phyloP scores from a whole-genome alignment of 2,113 vertebrate species.

The Oenanthe oenanthe region DNA sequence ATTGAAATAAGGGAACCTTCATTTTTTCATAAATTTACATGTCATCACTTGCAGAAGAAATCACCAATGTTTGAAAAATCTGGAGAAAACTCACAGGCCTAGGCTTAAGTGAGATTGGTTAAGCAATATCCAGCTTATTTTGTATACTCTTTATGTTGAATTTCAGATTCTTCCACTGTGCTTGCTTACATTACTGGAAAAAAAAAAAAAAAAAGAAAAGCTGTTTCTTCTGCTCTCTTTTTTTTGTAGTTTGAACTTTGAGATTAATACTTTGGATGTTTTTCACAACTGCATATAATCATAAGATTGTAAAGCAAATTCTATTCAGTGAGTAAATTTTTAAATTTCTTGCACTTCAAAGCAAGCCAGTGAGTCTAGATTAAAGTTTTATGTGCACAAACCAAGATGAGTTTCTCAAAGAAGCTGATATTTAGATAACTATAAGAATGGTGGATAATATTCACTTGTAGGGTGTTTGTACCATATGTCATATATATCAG shows the following conservation, averaged over 20 bases:
- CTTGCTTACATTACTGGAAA: background rate
- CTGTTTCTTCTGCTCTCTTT: background rate
- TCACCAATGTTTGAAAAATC: background rate
- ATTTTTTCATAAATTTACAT: background rate
- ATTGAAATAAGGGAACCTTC: background rate
- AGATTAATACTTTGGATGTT: background rate
- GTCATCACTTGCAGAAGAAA: background rate
- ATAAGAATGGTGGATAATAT: background rate
- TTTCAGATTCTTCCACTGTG: background rate
- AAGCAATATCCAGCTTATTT: background rate
- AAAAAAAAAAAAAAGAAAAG: background rate
- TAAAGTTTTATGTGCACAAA: background rate
- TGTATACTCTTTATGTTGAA: background rate
- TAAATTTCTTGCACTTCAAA: background rate
- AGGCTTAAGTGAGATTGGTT: background rate
- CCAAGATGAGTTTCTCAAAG: background rate
- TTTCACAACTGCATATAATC: background rate
- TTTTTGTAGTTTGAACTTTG: background rate
- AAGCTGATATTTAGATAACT: background rate
- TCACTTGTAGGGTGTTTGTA: background rate
- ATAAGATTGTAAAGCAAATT: background rate
- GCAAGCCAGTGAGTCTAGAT: background rate
- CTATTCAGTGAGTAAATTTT: background rate
- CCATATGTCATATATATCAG: background rate
- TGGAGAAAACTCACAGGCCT: background rate